Evolutionary conservation across 2,113 vertebrate species (phyloP).

Genomic region (Aphyosemion australe): DNA sequence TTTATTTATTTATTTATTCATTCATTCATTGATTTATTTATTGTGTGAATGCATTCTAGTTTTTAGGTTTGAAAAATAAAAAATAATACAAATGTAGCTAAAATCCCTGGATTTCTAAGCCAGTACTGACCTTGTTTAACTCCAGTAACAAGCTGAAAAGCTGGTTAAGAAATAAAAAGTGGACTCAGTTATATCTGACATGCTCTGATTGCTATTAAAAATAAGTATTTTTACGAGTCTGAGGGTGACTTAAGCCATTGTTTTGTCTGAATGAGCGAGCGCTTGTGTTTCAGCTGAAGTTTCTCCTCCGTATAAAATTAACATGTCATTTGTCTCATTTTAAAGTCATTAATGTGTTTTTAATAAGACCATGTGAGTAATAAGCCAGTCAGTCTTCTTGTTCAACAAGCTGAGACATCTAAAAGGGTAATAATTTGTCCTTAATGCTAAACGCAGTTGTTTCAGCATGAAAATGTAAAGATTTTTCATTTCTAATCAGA

Average conservation of each 20-base stretch:
- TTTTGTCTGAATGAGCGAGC: not conserved
- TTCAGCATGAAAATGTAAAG: too few species aligned
- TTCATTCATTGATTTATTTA: not conserved
- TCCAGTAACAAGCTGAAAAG: not conserved
- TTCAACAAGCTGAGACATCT: too few species aligned
- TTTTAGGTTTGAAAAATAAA: constrained; percentile 10
- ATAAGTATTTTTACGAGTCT: not conserved
- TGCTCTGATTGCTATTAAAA: not conserved
- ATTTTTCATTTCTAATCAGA: not conserved
- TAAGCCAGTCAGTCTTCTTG: too few species aligned
- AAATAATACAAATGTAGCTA: not conserved
- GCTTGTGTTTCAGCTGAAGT: not conserved
- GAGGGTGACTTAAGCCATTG: not conserved
- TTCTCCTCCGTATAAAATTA: too few species aligned
- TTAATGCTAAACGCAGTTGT: too few species aligned
- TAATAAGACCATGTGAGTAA: not conserved
- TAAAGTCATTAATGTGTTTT: not conserved
- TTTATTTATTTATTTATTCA: not conserved
- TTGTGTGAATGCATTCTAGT: not conserved
- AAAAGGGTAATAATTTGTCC: too few species aligned
- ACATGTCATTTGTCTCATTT: not conserved
- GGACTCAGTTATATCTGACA: not conserved
- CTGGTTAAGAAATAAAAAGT: not conserved
- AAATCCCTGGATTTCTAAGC: not conserved
- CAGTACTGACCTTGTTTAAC: not conserved